phyloP scores from a whole-genome alignment of 2,797 vertebrate species.

The Lepilemur ruficaudatus region DNA sequence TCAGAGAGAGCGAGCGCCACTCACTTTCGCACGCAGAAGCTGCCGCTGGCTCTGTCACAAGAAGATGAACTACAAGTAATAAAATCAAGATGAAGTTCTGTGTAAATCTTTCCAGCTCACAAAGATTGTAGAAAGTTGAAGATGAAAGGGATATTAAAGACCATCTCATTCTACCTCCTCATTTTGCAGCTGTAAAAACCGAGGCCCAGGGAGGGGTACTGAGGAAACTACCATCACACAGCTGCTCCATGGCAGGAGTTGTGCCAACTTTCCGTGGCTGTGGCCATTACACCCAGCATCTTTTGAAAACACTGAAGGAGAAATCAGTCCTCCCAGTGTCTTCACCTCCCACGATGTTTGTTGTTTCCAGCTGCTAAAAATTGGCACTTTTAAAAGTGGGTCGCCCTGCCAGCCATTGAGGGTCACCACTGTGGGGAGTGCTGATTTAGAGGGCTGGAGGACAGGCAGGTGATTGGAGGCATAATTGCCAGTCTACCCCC shows the following conservation, averaged over 20 bases:
- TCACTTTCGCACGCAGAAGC: background rate
- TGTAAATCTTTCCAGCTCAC: conserved; percentile 43
- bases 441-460: conserved; percentile 1
- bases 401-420: accelerated
- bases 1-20: background rate
- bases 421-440: background rate
- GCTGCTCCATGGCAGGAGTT: background rate
- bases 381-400: background rate
- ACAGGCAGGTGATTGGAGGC: background rate
- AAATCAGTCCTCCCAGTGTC: background rate
- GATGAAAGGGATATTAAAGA: background rate
- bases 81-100: conserved; percentile 56
- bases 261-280: background rate
- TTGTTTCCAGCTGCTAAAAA: conserved; percentile 38
- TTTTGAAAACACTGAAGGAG: background rate
- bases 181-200: background rate
- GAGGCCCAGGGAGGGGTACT: background rate
- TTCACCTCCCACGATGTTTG: background rate
- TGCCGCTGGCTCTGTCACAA: background rate
- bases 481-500: conserved; percentile 7
- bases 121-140: background rate
- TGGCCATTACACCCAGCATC: accelerated
- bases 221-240: background rate
- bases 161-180: background rate
- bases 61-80: conserved; percentile 54